Evolutionary conservation across 2,888 invertebrate genomes (phyloP), one percentile per base, ranked within the genome.

Genomic region (Drosophila hamatofila): DNA sequence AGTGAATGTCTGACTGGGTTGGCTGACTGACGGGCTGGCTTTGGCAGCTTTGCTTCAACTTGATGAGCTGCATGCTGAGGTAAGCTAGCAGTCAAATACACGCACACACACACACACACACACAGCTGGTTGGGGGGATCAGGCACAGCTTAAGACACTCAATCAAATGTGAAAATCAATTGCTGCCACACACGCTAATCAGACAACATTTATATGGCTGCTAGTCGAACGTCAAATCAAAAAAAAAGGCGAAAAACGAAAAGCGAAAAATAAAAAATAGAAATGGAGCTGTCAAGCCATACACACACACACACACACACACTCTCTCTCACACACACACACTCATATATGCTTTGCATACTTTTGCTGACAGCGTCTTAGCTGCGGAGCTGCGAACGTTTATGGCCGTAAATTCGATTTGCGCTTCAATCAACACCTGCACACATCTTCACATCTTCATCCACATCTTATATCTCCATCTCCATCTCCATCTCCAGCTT

Each of bases 371-470:
- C 57, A 62, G 60, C 60, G 42, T 11, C 41, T 49, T 49, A 3
- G 48, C 25, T 23, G 60, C 30, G 63, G 44, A 69, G 63, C 63
- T 59, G 44, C 3, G 37, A 78, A 44, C 71, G 65, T 78, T 75
- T 78, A 78, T 61, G 72, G 52, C 56, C 69, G 64, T 72, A 79
- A 79, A 79, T 77, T 80, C 69, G 77, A 80, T 80, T 80, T 81
- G 79, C 79, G 81, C 81, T 77, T 77, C 81, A 81, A 81, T 81
- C 81, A 81, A 81, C 81, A 76, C 71, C 75, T 71, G 67, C 73
- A 70, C 69, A 73, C 62, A 64, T 63, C 39, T 57, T 12, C 35
- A 35, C 12, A 35, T 12, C n/a, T 39, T 35, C n/a, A 14, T n/a
- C 21, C 35, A 16, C n/a, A 35, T 23, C 51, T 33, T 49, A 30